Base-by-base conservation (phyloP, 2,888 invertebrate species). In the Eulithis prunata region DNA sequence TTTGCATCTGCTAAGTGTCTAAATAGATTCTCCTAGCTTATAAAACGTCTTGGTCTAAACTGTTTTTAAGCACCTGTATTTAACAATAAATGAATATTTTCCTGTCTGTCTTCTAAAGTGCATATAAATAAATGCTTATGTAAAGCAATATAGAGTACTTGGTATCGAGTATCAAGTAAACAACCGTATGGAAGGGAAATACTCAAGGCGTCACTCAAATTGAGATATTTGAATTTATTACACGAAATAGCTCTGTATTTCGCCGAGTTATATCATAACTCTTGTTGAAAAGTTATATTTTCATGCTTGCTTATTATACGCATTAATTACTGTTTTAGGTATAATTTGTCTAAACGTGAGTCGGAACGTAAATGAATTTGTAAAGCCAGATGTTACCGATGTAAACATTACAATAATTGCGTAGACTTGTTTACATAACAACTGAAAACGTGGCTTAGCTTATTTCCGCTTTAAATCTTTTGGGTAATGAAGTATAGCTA, bases 351-450 rank as follows among this genome's bases (percentile, higher is more conserved):
- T 43, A 51, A 59, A 54, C 51, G 28, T 56, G 21, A 56, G 55
- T 57, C 21, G 14, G 45, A 55, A 57, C 45, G 45, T 43, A 60
- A 60, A 66, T 70, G 60, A 64, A 66, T 60, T 63, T 54, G 56
- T 62, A 45, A 59, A 68, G 60, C 58, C 69, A 71, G 69, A 70
- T 70, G 73, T 68, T 59, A 55, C 55, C 51, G 52, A 69, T 68
- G 66, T 73, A 69, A 70, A 70, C 69, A 70, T 68, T 43, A 66
- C 69, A 68, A 71, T 69, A 62, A 66, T 69, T 62, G 49, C 65
- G 46, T 67, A 56, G 65, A 64, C 66, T 14, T 70, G 70, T 73
- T 72, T 68, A 69, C 68, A 70, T 68, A 70, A 68, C 63, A 64
- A 60, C 59, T 61, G 57, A 43, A 47, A 62, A 68, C 62, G 57